Percentiles rank a stretch among this genome's conserved stretches.
These are phyloP conservation scores for Ceratina australensis DNA, from an alignment of 1,140 invertebrate genomes.

Conservation along the genomic window DNA sequence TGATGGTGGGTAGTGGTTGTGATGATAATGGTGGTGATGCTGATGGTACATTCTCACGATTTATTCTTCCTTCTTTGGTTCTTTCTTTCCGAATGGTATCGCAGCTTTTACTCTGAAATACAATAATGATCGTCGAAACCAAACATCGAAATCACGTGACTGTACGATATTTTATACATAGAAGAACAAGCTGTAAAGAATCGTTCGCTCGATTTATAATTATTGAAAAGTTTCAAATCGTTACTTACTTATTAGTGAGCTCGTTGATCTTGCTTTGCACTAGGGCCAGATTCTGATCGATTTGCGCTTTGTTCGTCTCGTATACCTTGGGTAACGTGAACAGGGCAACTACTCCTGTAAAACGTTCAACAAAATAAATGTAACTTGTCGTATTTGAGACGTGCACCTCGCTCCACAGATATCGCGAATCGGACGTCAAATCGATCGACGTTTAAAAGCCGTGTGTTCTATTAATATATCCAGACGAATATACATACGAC, in stretches of 20 bases:
- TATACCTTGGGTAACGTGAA: constrained; percentile 99
- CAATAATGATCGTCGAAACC: no score
- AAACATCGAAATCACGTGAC: no score
- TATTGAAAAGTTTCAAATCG: not conserved
- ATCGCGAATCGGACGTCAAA: not conserved
- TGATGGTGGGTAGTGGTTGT: constrained; percentile 7
- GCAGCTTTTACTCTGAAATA: constrained; percentile 91
- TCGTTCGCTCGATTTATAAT: no score
- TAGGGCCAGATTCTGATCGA: constrained; percentile 95
- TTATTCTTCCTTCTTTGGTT: constrained; percentile 91
- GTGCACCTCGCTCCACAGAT: no score
- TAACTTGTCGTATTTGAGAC: not conserved
- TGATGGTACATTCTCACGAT: constrained; percentile 46
- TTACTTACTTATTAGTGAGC: constrained; percentile 90
- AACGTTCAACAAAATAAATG: constrained; percentile 18
- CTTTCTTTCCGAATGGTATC: constrained; percentile 94
- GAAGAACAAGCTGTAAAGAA: no score
- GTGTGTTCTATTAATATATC: no score
- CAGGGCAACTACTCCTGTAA: constrained; percentile 92
- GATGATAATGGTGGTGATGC: no score
- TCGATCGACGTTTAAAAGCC: no score
- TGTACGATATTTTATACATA: no score
- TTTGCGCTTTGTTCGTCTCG: constrained; percentile 98
- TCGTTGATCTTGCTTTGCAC: constrained; percentile 93
- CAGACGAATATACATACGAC: no score